Conservation (phyloP, 2,797 vertebrate species). For the Chloroceryle inda region DNA sequence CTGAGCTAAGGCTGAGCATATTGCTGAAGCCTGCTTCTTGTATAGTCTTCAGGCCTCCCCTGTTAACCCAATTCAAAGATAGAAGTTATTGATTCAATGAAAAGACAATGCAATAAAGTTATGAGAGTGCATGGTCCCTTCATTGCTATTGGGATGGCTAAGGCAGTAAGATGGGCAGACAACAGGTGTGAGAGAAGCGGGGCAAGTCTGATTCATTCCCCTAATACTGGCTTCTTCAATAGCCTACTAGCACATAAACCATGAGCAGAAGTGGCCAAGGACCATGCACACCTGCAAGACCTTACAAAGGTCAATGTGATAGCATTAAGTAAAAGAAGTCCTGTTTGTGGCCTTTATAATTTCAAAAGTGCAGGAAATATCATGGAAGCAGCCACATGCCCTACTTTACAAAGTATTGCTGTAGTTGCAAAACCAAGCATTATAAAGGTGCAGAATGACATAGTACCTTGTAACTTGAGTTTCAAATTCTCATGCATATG, state of each 20-base stretch:
- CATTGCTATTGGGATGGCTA: background rate
- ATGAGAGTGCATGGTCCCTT: background rate
- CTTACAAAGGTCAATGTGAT: background rate
- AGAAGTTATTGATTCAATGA: background rate
- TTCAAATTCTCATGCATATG: background rate
- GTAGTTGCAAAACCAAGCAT: background rate
- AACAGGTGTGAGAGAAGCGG: background rate
- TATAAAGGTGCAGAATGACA: background rate
- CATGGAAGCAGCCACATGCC: background rate
- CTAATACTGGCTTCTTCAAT: background rate
- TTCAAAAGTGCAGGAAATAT: background rate
- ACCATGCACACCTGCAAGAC: background rate
- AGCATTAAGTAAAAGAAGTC: fast-evolving
- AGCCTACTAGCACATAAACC: background rate
- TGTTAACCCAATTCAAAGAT: background rate
- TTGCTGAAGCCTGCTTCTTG: background rate
- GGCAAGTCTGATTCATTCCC: background rate
- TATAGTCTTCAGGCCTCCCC: background rate
- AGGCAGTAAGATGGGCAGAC: background rate
- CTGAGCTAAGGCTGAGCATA: background rate
- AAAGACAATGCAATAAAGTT: background rate
- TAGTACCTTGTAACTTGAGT: background rate
- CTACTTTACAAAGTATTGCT: background rate
- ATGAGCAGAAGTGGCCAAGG: background rate
- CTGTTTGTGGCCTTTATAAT: background rate